phyloP scores from a whole-genome alignment of 2,797 vertebrate genomes.

The Jordanella pulchra region DNA sequence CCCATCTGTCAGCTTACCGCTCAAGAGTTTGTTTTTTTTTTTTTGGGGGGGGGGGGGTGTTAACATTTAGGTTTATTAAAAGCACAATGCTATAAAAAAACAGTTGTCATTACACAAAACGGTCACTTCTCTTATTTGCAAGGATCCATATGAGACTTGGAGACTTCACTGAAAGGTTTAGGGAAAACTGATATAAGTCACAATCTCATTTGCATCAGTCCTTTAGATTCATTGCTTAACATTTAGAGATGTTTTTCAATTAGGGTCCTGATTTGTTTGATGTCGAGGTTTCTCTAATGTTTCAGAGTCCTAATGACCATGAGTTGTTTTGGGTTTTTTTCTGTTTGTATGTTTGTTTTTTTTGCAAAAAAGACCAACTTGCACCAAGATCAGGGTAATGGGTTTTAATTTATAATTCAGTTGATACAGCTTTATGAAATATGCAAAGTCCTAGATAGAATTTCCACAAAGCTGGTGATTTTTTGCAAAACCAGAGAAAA shows the following conservation, averaged over 20 bases:
- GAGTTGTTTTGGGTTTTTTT: too few species aligned
- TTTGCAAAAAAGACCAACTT: background rate
- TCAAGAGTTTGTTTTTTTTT: constrained; percentile 33
- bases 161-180: constrained; percentile 57
- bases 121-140: constrained; percentile 17
- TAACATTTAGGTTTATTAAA: constrained; percentile 59
- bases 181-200: constrained; percentile 59
- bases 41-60: too few species aligned
- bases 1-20: constrained; percentile 42
- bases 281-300: background rate
- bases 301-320: background rate
- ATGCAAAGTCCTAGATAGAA: background rate
- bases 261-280: constrained; percentile 7
- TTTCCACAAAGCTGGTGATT: background rate
- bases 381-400: background rate
- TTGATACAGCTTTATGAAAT: background rate
- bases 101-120: constrained; percentile 37
- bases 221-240: constrained; percentile 78
- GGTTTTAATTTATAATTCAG: background rate
- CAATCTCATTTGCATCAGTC: constrained; percentile 75
- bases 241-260: constrained; percentile 74
- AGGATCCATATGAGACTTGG: constrained; percentile 48
- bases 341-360: too few species aligned
- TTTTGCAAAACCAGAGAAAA: background rate
- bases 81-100: constrained; percentile 60